Base-by-base conservation (phyloP, 2,888 invertebrate species). In the Deroplatys truncata region DNA sequence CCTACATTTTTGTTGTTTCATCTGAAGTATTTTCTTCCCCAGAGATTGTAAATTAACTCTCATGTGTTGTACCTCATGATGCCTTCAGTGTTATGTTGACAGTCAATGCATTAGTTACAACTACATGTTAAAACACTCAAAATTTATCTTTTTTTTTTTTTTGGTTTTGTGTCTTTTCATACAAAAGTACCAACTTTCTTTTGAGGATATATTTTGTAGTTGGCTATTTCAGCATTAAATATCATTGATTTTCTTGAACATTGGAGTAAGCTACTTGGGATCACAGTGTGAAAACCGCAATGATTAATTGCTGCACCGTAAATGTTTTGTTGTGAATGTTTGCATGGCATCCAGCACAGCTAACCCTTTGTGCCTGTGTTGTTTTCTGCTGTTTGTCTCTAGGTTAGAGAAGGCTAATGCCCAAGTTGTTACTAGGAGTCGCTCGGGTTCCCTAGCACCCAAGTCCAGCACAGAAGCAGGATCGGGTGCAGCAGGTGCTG, bases 371-470 rank as follows among this genome's bases (percentile, higher is more conserved):
- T 87, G 86, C 82, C 86, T 90, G 82, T 86, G 82, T 84, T 88
- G 28, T 90, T 89, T 88, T 87, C 86, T 88, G 31, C 89, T 84
- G 85, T 88, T 88, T 86, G 56, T 84, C 88, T 86, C 43, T 93
- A 95, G 95, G 94, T 94, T 96, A 93, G 96, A 96, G 93, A 96
- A 95, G 93, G 96, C 96, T 94, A 95, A 96, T 92, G 95, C 95
- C 92, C 96, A 96, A 93, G 97, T 97, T 93, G 95, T 98, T 93
- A 96, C 98, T 92, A 95, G 97, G 94, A 96, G 97, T 92, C 95
- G 97, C 91, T 97, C 98, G 82, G 97, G 97, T n/a, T 92, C 93
- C 85, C 92, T 93, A 49, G 93, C 93, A 20, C 93, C 94, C 15
- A 92, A 93, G 90, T 92, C 92, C 90, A 93, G 93, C n/a, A 88